A percentile compares a stretch with the other conserved stretches of the same genome.
These are phyloP conservation scores for Plestiodon gilberti DNA, from an alignment of 2,113 vertebrate species.

Conservation along the genomic window DNA sequence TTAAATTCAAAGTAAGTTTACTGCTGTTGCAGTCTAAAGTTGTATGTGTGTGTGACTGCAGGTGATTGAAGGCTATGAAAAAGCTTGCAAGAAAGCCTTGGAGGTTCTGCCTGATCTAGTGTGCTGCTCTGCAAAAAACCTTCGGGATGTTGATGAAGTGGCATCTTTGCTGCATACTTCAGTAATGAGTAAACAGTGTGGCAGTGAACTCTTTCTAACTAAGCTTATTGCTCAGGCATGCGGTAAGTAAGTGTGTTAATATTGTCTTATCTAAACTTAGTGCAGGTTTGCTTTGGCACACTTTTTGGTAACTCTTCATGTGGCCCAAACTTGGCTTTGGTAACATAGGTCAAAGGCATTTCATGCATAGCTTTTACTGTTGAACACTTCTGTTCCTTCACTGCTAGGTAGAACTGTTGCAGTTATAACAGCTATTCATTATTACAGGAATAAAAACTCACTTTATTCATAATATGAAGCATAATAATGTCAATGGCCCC, in stretches of 20 bases:
- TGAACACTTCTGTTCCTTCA: background rate
- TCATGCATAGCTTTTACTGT: background rate
- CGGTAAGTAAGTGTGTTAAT: conserved; percentile 78
- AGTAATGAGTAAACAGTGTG: conserved; percentile 96
- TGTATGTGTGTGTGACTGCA: conserved; percentile 51
- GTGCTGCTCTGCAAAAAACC: conserved; percentile 90
- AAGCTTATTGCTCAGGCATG: conserved; percentile 94
- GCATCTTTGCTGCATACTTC: conserved; percentile 86
- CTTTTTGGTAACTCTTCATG: rapidly evolving
- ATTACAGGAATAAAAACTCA: background rate
- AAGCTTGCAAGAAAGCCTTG: conserved; percentile 91
- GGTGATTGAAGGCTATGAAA: conserved; percentile 97
- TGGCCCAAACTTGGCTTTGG: background rate
- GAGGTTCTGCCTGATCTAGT: conserved; percentile 92
- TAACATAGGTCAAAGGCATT: no score
- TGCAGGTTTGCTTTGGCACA: background rate
- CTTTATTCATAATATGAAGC: background rate
- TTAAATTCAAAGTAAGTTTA: background rate
- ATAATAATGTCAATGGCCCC: background rate
- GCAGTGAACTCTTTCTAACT: conserved; percentile 89
- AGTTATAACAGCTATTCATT: background rate
- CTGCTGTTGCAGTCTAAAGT: background rate
- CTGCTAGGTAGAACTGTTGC: background rate
- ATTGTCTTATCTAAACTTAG: background rate
- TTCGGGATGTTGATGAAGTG: conserved; percentile 85